Evolutionary conservation across 1,140 invertebrate genomes (phyloP).

Genomic region (Leptopilina clavipes): DNA sequence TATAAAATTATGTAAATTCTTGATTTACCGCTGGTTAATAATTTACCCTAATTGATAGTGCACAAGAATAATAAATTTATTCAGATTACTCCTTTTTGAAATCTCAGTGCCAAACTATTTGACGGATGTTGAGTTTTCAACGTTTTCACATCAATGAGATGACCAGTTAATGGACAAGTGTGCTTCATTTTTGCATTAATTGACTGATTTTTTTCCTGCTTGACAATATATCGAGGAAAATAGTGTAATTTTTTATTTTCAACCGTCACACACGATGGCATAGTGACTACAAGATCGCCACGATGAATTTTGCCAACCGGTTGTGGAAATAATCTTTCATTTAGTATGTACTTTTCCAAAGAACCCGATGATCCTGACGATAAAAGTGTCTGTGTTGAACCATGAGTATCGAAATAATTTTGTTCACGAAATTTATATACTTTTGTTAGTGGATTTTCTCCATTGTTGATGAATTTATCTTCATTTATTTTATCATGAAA

Average conservation of each 20-base stretch:
- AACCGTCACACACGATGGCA: conserved; percentile 57
- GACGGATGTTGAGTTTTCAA: conserved; percentile 54
- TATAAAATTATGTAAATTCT: conserved; percentile 25
- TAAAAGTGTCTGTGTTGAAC: conserved; percentile 54
- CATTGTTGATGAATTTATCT: neutral
- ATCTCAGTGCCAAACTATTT: conserved; percentile 64
- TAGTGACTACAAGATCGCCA: conserved; percentile 59
- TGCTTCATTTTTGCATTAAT: conserved; percentile 51
- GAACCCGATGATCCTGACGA: conserved; percentile 57
- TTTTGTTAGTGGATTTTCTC: conserved; percentile 44
- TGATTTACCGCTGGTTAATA: neutral
- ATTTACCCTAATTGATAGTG: neutral
- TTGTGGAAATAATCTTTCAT: conserved; percentile 65
- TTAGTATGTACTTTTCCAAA: conserved; percentile 60
- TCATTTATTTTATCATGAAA: neutral
- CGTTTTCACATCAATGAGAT: conserved; percentile 61
- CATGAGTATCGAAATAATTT: conserved; percentile 70
- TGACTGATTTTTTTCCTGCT: conserved; percentile 50
- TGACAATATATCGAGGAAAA: conserved; percentile 63
- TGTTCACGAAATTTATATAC: conserved; percentile 63
- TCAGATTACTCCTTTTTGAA: conserved; percentile 60
- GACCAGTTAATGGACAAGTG: conserved; percentile 62
- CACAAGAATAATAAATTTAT: conserved; percentile 5
- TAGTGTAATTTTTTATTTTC: conserved; percentile 64
- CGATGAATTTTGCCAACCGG: conserved; percentile 50